Percentiles rank a stretch among this genome's conserved stretches.
Evolutionary conservation across 2,888 invertebrate genomes (phyloP).

Genomic region (Punctoribates punctum): DNA sequence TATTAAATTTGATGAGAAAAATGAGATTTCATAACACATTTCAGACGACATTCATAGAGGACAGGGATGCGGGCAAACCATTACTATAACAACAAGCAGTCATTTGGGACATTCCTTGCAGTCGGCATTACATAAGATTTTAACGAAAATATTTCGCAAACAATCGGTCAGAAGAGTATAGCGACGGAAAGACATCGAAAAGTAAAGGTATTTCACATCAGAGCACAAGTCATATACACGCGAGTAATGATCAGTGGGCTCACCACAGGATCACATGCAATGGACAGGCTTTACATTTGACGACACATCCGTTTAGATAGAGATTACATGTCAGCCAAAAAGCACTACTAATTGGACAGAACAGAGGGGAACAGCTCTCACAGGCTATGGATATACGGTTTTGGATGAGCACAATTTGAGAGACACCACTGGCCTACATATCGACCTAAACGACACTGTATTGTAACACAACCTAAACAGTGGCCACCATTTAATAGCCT

Average conservation of each 20-base stretch:
- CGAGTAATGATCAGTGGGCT: too few species aligned
- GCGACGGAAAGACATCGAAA: background rate
- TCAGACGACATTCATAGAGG: background rate
- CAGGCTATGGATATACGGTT: background rate
- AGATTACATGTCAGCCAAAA: constrained; percentile 1
- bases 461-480: background rate
- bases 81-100: background rate
- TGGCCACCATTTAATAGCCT: too few species aligned
- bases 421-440: constrained; percentile 29
- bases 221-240: too few species aligned
- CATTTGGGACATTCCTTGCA: background rate
- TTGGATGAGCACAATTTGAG: background rate
- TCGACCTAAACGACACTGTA: constrained; percentile 16
- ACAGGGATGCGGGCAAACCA: background rate
- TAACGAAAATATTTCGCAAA: background rate
- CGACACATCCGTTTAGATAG: background rate
- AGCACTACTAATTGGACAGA: background rate
- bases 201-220: too few species aligned
- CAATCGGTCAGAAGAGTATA: background rate
- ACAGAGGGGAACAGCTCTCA: background rate
- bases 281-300: background rate
- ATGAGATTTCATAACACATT: background rate
- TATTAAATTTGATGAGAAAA: too few species aligned
- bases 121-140: background rate
- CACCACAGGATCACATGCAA: too few species aligned